A percentile compares a stretch with the other conserved stretches of the same genome.
phyloP scores from a whole-genome alignment of 2,797 vertebrate species.

The Spea hammondii region DNA sequence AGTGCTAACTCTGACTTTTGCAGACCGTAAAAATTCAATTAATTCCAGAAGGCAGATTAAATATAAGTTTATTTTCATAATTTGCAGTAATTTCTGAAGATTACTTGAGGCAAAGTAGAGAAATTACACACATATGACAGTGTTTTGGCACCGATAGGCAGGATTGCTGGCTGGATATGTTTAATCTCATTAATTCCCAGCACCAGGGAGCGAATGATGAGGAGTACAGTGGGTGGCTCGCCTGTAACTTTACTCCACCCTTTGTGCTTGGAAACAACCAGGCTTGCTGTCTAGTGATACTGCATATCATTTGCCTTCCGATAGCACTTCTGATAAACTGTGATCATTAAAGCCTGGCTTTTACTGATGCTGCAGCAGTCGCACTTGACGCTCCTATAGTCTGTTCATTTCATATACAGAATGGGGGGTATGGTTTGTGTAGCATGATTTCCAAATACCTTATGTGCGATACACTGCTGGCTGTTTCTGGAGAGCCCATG shows the following conservation, averaged over 20 bases:
- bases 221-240: slow-evolving; percentile 1
- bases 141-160: slow-evolving; percentile 56
- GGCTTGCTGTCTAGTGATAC: no score
- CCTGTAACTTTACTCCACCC: neutral
- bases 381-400: no score
- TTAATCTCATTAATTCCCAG: slow-evolving; percentile 66
- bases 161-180: slow-evolving; percentile 60
- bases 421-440: no score
- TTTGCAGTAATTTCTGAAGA: slow-evolving; percentile 84
- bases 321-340: no score
- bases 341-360: no score
- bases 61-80: slow-evolving; percentile 91
- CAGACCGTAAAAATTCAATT: slow-evolving; percentile 85
- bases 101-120: slow-evolving; percentile 75
- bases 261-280: neutral
- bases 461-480: no score
- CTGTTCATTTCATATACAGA: no score
- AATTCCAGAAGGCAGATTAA: slow-evolving; percentile 95
- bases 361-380: no score
- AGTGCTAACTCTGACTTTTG: slow-evolving; percentile 76
- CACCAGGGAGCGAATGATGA: slow-evolving; percentile 31
- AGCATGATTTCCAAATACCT: no score
- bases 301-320: no score
- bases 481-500: no score
- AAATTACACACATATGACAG: slow-evolving; percentile 51